Evolutionary conservation across 1,140 invertebrate genomes (phyloP).

Genomic region (Cylas formicarius): DNA sequence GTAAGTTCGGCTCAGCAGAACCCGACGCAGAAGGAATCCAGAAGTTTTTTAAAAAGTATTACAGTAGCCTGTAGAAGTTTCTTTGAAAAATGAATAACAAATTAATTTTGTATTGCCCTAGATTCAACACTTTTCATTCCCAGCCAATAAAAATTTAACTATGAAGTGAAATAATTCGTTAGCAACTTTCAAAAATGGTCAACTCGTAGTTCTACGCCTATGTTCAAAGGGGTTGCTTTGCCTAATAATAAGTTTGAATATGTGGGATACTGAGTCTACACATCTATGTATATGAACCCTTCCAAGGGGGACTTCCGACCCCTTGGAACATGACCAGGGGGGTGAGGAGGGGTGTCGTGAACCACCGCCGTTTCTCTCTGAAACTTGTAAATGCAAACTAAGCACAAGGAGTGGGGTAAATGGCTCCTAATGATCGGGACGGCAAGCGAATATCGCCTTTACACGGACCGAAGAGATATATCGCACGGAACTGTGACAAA

Average conservation of each 20-base stretch:
- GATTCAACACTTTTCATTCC: too few species aligned
- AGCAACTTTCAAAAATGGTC: not conserved
- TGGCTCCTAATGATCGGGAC: slow-evolving; percentile 38
- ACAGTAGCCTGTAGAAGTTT: too few species aligned
- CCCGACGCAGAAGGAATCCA: too few species aligned
- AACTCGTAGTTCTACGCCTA: not conserved
- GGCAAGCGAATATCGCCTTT: slow-evolving; percentile 37
- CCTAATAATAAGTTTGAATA: slow-evolving; percentile 16
- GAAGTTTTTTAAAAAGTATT: too few species aligned
- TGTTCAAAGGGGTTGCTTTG: slow-evolving; percentile 1
- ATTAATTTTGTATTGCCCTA: too few species aligned
- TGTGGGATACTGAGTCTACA: slow-evolving; percentile 34
- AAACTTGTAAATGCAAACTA: slow-evolving; percentile 43
- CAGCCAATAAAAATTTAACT: too few species aligned
- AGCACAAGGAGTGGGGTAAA: slow-evolving; percentile 38
- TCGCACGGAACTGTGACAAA: slow-evolving; percentile 35
- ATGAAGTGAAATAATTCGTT: too few species aligned
- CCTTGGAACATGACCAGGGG: slow-evolving; percentile 12
- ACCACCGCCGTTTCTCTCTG: slow-evolving; percentile 27
- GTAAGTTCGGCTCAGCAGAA: too few species aligned
- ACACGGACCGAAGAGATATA: slow-evolving; percentile 37
- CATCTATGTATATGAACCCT: slow-evolving; percentile 43
- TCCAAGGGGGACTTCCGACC: slow-evolving; percentile 30
- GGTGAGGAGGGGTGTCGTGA: slow-evolving; percentile 19
- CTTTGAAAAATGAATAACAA: too few species aligned